These are phyloP conservation scores for Meta bourneti DNA, from an alignment of 2,888 invertebrate genomes.

Conservation along the genomic window DNA sequence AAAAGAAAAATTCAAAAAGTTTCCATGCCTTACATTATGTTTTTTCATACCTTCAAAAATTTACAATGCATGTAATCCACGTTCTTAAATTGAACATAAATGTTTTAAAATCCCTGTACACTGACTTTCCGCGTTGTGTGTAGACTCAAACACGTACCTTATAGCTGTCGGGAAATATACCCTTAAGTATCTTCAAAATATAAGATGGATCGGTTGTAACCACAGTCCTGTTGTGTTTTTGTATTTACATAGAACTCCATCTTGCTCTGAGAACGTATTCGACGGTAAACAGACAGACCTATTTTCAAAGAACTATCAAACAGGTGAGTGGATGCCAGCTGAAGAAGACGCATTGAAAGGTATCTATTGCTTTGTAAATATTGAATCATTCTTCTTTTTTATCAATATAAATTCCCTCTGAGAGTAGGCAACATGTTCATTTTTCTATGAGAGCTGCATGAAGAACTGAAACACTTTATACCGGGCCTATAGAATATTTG, in stretches of 20 bases:
- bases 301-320: conserved; percentile 73
- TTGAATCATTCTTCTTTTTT: too few relatives aligned
- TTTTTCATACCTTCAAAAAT: too few relatives aligned
- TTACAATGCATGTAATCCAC: too few relatives aligned
- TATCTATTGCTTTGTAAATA: background rate
- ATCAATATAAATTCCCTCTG: too few relatives aligned
- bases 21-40: too few relatives aligned
- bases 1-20: too few relatives aligned
- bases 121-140: too few relatives aligned
- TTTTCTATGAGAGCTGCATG: too few relatives aligned
- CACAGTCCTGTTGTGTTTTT: background rate
- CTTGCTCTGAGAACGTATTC: conserved; percentile 60
- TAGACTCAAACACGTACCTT: too few relatives aligned
- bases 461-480: background rate
- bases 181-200: background rate
- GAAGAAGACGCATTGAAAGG: background rate
- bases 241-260: conserved; percentile 49
- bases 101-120: too few relatives aligned
- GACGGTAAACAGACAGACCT: conserved; percentile 67
- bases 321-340: conserved; percentile 38
- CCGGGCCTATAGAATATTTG: background rate
- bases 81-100: too few relatives aligned
- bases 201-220: background rate
- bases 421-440: too few relatives aligned
- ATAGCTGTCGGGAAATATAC: background rate